phyloP scores from a whole-genome alignment of 2,113 vertebrate genomes.

The Tachuris rubrigastra region DNA sequence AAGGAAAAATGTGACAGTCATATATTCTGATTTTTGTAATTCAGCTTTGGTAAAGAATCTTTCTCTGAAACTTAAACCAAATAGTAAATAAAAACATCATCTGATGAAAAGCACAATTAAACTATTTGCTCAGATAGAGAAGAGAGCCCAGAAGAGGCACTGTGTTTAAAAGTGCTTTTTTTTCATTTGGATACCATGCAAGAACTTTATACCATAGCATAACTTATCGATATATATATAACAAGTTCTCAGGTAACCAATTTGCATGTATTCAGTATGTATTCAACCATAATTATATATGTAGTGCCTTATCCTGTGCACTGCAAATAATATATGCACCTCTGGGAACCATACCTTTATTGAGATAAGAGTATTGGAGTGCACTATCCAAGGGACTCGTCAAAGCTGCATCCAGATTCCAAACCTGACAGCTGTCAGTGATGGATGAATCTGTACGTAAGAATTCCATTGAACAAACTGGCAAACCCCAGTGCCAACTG shows the following conservation, averaged over 20 bases:
- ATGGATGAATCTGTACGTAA: fast-evolving
- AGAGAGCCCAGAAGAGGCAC: neutral
- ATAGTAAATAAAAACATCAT: neutral
- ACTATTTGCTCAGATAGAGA: neutral
- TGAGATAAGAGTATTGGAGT: neutral
- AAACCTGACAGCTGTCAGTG: neutral
- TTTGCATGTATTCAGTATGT: neutral
- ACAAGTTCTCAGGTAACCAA: neutral
- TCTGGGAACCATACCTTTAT: neutral
- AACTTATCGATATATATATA: neutral
- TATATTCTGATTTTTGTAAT: neutral
- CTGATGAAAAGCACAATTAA: neutral
- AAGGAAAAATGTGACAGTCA: neutral
- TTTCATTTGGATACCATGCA: neutral
- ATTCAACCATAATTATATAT: neutral
- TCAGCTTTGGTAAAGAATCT: neutral
- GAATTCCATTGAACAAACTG: neutral
- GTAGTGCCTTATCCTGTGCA: neutral
- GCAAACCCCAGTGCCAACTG: neutral
- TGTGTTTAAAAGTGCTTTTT: neutral
- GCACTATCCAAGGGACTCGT: fast-evolving
- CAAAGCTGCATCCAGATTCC: neutral
- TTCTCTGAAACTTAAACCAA: neutral
- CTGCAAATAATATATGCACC: neutral
- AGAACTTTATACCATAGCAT: neutral